Base-by-base conservation (phyloP, 53 echinoderm and acorn worm species). In the Crossaster papposus region DNA sequence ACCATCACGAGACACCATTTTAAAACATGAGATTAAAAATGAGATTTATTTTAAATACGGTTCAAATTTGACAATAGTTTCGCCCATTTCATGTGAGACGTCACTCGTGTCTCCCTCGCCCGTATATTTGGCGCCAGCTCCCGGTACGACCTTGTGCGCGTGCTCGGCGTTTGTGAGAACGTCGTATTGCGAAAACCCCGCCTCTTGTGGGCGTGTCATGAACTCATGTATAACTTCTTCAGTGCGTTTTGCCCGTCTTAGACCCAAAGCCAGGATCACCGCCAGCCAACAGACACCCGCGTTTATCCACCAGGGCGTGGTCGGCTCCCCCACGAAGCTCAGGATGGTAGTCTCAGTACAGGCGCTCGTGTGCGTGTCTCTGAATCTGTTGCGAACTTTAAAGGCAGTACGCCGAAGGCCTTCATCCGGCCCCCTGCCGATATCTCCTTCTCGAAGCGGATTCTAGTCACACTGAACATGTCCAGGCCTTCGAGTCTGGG, bases 241-340 rank as follows among this genome's bases (percentile, higher is more conserved):
- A 85, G 52, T 85, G 72, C 9, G 85, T 85, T 50, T 85, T 85
- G 5, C 85, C 85, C 5, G 85, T 85, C 51, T 85, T 85, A 29
- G 85, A 72, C 53, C 85, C 50, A 54, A 85, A 85, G 72, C 85
- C 6, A 85, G 54, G 52, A 85, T 2, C 53, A 30, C 72, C 31
- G 85, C 33, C 72, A 85, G 20, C 51, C 53, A 71, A 52, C 17
- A 85, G 72, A 29, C 72, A 0, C 30, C 22, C 72, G 23, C 33
- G 15, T 72, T 85, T 73, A 85, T 85, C 85, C 85, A 85, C 72
- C 85, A 85, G 3, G 85, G n/a, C 31, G 51, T 32, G 33, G 85
- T 85, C 52, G 22, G 17, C 36, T 72, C 53, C 17, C 29, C 73
- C 51, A 85, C 85, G 33, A 85, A 85, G 26, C 73, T 54, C 3